A percentile compares a stretch with the other conserved stretches of the same genome.
phyloP scores from a whole-genome alignment of 53 echinoderm and acorn worm genomes.

The Stichopus horrens region DNA sequence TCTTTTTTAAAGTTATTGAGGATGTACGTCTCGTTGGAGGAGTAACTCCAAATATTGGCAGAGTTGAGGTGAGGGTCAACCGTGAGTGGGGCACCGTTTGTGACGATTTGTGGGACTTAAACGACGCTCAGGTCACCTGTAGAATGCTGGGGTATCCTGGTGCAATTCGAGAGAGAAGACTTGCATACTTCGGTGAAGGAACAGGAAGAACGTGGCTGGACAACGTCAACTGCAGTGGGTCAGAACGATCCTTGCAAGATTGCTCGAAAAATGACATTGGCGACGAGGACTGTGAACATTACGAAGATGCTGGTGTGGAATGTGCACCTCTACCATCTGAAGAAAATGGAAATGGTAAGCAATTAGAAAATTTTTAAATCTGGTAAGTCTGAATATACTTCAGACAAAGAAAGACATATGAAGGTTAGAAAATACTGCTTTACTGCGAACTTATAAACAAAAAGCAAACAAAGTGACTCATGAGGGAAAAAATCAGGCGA shows the following conservation, averaged over 20 bases:
- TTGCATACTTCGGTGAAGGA: neutral
- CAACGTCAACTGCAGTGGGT: neutral
- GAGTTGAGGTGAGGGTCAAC: conserved; percentile 42
- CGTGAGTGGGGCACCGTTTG: conserved; percentile 1
- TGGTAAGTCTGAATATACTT: too few relatives aligned
- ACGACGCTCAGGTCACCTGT: neutral
- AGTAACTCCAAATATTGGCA: neutral
- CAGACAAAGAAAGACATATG: too few relatives aligned
- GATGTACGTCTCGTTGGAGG: neutral
- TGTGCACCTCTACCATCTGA: neutral
- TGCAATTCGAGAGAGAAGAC: neutral
- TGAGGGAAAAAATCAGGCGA: too few relatives aligned
- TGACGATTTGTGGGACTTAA: neutral
- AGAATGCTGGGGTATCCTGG: neutral
- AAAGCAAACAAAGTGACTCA: too few relatives aligned
- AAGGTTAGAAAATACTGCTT: too few relatives aligned
- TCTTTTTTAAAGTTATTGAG: neutral
- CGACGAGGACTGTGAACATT: neutral
- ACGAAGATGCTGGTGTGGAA: neutral
- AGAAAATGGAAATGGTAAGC: too few relatives aligned
- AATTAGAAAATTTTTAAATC: too few relatives aligned
- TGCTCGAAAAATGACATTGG: neutral
- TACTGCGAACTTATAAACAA: too few relatives aligned
- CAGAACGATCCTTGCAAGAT: neutral
- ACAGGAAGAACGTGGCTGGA: neutral